Conservation (phyloP, 2,797 vertebrate species). For the Macropus fuliginosus region DNA sequence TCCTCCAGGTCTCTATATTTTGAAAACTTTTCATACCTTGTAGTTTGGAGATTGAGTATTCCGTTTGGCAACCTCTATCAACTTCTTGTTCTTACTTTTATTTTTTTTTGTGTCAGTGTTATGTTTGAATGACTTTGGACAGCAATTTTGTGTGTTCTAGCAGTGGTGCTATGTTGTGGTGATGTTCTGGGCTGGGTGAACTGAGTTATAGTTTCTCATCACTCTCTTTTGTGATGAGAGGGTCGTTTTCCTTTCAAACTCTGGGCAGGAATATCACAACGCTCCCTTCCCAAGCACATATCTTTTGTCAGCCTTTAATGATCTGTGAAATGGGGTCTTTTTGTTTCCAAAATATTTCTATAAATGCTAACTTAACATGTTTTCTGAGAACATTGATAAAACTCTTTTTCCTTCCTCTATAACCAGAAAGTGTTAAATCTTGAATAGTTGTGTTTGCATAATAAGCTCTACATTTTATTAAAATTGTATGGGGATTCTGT, state of each 20-base stretch:
- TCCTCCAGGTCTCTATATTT: background rate
- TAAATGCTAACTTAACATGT: background rate
- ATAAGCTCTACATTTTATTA: background rate
- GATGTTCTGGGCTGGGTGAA: background rate
- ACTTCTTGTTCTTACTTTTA: background rate
- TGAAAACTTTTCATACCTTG: background rate
- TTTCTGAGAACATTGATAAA: background rate
- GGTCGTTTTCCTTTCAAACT: background rate
- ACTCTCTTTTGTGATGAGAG: background rate
- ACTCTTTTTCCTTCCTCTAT: background rate
- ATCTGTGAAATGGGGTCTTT: background rate
- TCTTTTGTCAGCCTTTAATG: background rate
- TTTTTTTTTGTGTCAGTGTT: background rate
- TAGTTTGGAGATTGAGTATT: background rate
- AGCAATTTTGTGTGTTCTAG: background rate
- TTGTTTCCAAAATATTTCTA: background rate
- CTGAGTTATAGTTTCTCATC: background rate
- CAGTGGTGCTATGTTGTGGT: background rate
- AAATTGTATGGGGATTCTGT: background rate
- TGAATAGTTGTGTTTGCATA: background rate
- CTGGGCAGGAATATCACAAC: background rate
- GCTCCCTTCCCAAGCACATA: background rate
- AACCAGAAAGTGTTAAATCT: background rate
- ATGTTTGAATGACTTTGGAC: background rate
- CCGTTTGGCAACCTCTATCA: background rate